Percentiles rank a stretch among this genome's conserved stretches.
These are phyloP conservation scores for Tetrapedia diversipes DNA, from an alignment of 2,888 invertebrate species.

Conservation along the genomic window DNA sequence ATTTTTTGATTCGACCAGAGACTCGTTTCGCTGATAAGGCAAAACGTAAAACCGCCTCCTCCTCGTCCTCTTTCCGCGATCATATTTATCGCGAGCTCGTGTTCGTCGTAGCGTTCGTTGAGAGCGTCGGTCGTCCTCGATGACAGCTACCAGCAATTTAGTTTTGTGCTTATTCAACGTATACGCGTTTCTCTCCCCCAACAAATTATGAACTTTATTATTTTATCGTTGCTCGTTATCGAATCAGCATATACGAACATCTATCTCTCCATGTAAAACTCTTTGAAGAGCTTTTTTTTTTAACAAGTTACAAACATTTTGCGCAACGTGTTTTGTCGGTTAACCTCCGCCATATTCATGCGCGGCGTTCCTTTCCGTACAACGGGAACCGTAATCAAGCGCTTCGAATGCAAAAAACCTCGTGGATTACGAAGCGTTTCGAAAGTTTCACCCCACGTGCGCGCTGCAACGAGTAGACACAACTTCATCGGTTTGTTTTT, in stretches of 20 bases:
- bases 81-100: constrained; percentile 33
- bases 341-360: no score
- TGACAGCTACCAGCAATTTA: no score
- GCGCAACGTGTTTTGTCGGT: no score
- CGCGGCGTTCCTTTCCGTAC: not conserved
- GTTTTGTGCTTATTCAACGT: no score
- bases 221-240: no score
- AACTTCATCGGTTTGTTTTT: not conserved
- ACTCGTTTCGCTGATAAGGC: not conserved
- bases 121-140: no score
- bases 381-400: not conserved
- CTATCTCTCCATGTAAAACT: no score
- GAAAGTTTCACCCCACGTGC: not conserved
- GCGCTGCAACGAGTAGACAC: not conserved
- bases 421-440: not conserved
- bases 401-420: not conserved
- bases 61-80: not conserved
- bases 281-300: no score
- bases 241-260: no score
- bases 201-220: no score
- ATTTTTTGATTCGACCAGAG: not conserved
- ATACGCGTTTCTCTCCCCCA: no score
- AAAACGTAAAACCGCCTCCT: not conserved
- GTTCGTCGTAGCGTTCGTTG: constrained; percentile 22
- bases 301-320: no score